Evolutionary conservation across 53 echinoderm and acorn worm genomes (phyloP).

Genomic region (Luidia sarsii): DNA sequence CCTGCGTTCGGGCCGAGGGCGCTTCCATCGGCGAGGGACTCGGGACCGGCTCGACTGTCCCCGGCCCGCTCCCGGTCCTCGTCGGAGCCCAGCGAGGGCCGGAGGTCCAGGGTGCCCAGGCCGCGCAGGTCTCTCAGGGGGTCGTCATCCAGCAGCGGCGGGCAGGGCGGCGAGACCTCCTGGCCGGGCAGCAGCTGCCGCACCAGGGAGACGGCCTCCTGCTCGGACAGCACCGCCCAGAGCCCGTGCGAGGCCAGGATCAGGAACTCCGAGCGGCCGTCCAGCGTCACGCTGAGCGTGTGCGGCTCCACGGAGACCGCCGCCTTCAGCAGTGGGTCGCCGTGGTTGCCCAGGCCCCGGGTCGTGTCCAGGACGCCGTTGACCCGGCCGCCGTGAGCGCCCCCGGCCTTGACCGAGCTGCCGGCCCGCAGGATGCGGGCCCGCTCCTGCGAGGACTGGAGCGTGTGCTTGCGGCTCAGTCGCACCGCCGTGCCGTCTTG

Average conservation of each 20-base stretch:
- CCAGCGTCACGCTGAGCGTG: slow-evolving; percentile 79
- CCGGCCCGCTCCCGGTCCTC: no score
- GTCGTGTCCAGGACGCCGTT: slow-evolving; percentile 97
- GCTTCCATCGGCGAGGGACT: no score
- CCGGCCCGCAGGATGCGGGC: slow-evolving; percentile 71
- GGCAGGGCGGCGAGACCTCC: slow-evolving; percentile 5
- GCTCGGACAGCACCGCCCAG: slow-evolving; percentile 92
- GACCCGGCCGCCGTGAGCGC: slow-evolving; percentile 67
- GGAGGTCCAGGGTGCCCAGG: slow-evolving; percentile 11
- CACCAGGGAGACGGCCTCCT: slow-evolving; percentile 79
- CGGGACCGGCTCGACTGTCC: no score
- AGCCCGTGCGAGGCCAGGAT: slow-evolving; percentile 86
- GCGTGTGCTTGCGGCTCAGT: slow-evolving; percentile 79
- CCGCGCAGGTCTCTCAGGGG: slow-evolving; percentile 25
- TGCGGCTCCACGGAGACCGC: slow-evolving; percentile 90
- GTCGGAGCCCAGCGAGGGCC: slow-evolving; percentile 7
- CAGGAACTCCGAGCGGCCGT: slow-evolving; percentile 89
- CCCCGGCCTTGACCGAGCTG: slow-evolving; percentile 73
- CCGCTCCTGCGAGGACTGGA: slow-evolving; percentile 62
- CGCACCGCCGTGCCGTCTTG: slow-evolving; percentile 77
- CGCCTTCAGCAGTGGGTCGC: slow-evolving; percentile 86
- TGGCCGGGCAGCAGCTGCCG: slow-evolving; percentile 48
- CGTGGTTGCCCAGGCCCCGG: slow-evolving; percentile 95
- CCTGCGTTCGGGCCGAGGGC: no score
- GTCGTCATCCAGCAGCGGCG: neutral